Conservation (phyloP, 2,888 invertebrate genomes). For the Erebia palarica region DNA sequence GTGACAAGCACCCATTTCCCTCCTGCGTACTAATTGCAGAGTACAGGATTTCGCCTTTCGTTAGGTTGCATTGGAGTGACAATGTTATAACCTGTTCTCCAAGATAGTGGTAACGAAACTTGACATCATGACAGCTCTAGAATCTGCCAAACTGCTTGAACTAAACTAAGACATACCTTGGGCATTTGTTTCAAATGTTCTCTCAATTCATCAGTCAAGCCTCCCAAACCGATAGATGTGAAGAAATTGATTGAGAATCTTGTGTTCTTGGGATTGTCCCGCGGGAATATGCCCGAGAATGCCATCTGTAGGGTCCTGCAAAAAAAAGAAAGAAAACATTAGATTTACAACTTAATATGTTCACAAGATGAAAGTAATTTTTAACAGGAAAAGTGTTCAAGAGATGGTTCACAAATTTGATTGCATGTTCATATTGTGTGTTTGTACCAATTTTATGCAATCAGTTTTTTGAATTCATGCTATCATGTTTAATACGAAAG, state of each 20-base stretch:
- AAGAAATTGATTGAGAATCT: constrained; percentile 99
- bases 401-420: constrained; percentile 31
- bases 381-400: background rate
- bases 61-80: too few species aligned
- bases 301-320: constrained; percentile 91
- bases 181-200: constrained; percentile 93
- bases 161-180: constrained; percentile 64
- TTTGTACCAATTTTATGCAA: too few species aligned
- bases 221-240: constrained; percentile 97
- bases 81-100: too few species aligned
- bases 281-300: constrained; percentile 96
- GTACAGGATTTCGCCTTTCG: too few species aligned
- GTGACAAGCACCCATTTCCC: too few species aligned
- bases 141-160: background rate
- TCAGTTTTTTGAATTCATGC: too few species aligned
- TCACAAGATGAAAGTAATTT: background rate
- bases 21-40: too few species aligned
- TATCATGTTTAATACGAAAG: too few species aligned
- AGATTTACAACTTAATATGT: constrained; percentile 34
- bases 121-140: too few species aligned
- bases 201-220: constrained; percentile 95
- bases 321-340: constrained; percentile 42
- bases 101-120: too few species aligned
- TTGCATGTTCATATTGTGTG: background rate
- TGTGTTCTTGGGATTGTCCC: constrained; percentile 97